Base-by-base conservation (phyloP, 2,888 invertebrate genomes). In the Eustalomyia histrio region DNA sequence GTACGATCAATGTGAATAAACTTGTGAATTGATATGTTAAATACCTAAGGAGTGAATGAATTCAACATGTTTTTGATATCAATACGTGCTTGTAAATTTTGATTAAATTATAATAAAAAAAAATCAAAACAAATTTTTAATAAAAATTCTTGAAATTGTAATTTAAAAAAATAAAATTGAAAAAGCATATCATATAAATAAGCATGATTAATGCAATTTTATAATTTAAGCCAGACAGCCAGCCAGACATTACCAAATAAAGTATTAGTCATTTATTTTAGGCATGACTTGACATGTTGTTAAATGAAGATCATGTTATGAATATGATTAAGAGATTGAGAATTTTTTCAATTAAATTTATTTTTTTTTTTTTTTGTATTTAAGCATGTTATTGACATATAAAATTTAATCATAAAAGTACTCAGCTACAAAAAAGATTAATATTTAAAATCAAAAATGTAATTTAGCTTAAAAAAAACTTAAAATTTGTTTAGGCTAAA, bases 1-100 rank as follows among this genome's bases (percentile, higher is more conserved):
- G n/a, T n/a, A 29, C 53, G 65, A 33, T 29, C 63, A 57, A 76
- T 76, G 80, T 80, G 76, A 80, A 80, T 69, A 80, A 80, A 80
- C 80, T 73, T 69, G 58, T 53, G 64, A 63, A 65, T 50, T 67
- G 72, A 61, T 52, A 68, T 76, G 80, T 53, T 58, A 29, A 29
- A 6, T 68, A 63, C 43, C 12, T 12, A 12, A 29, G 5, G 29
- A 16, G 17, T 16, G 29, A 60, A 35, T 57, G 10, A 8, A 24
- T 24, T 16, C 33, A 55, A 10, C 4, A 24, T 33, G 14, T 16
- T 57, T 57, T 14, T 60, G 29, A 5, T 58, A n/a, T 33, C 33
- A 18, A 17, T 33, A 76, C 68, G 76, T 69, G 76, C 21, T 63
- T 33, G 50, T 43, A 63, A 33, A 76, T 55, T 43, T 43, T 76